A percentile compares a stretch with the other conserved stretches of the same genome.
Evolutionary conservation across 2,888 invertebrate species (phyloP).

Genomic region (Orgyia antiqua): DNA sequence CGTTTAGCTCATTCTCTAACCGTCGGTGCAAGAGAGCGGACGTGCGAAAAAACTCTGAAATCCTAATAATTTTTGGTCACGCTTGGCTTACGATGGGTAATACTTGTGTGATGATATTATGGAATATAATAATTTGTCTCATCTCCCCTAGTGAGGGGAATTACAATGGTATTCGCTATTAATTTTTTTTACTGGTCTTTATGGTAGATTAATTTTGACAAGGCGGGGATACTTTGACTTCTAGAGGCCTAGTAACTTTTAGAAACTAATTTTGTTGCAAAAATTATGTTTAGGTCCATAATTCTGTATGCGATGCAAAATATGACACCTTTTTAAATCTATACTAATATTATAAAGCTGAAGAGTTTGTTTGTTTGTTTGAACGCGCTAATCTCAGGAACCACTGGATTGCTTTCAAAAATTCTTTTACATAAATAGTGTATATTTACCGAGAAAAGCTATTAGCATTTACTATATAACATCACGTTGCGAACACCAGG

Average conservation of each 20-base stretch:
- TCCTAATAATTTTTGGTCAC: slow-evolving; percentile 66
- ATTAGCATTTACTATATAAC: no score
- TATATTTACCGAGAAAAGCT: no score
- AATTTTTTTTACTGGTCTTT: slow-evolving; percentile 37
- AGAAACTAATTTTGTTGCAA: no score
- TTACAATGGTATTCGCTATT: slow-evolving; percentile 41
- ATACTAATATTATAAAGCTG: no score
- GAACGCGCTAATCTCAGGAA: no score
- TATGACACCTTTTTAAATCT: no score
- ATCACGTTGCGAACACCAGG: no score
- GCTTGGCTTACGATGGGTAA: slow-evolving; percentile 57
- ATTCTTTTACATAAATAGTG: no score
- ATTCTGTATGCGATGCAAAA: no score
- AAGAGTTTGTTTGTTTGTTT: no score
- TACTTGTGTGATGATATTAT: slow-evolving; percentile 71
- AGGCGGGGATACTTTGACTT: slow-evolving; percentile 10
- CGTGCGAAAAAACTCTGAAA: slow-evolving; percentile 50
- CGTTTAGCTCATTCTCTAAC: slow-evolving; percentile 55
- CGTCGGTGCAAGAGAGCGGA: slow-evolving; percentile 44
- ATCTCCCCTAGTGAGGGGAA: slow-evolving; percentile 44
- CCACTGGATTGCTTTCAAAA: no score
- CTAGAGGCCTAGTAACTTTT: neutral
- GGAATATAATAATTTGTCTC: slow-evolving; percentile 73
- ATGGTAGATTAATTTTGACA: slow-evolving; percentile 27
- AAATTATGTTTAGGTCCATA: no score